Conservation (phyloP, 2,888 invertebrate species). For the Amaurobius ferox region DNA sequence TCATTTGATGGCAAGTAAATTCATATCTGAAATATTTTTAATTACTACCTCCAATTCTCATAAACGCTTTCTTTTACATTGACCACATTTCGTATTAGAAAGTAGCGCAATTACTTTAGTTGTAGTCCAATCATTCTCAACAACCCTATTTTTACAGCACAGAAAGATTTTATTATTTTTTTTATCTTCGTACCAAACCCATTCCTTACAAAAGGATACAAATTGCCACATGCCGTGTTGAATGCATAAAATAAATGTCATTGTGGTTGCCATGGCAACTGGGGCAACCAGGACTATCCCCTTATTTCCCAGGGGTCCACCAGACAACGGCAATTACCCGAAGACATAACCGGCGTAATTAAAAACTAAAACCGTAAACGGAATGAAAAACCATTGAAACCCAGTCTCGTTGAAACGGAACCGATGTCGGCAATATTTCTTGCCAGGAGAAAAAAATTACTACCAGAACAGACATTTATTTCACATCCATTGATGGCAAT, state of each 20-base stretch:
- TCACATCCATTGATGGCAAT: neutral
- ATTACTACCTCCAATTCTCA: too few species aligned
- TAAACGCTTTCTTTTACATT: too few species aligned
- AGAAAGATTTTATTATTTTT: conserved; percentile 7
- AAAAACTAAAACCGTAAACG: conserved; percentile 67
- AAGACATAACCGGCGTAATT: conserved; percentile 64
- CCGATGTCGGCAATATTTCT: neutral
- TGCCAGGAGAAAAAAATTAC: neutral
- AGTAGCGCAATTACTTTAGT: neutral
- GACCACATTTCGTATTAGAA: too few species aligned
- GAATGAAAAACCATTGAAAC: conserved; percentile 7
- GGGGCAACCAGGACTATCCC: conserved; percentile 16
- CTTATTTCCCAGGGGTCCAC: conserved; percentile 48
- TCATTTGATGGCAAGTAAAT: too few species aligned
- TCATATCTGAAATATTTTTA: too few species aligned
- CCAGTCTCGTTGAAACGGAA: neutral
- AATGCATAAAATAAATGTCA: conserved; percentile 64
- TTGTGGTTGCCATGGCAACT: conserved; percentile 43
- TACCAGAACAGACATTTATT: neutral
- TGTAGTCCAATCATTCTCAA: neutral
- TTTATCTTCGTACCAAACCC: neutral
- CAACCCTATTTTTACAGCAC: neutral
- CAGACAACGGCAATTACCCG: conserved; percentile 65
- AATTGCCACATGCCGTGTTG: conserved; percentile 34
- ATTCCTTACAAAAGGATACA: conserved; percentile 39